phyloP scores from a whole-genome alignment of 2,888 invertebrate genomes.

The Sesia apiformis region DNA sequence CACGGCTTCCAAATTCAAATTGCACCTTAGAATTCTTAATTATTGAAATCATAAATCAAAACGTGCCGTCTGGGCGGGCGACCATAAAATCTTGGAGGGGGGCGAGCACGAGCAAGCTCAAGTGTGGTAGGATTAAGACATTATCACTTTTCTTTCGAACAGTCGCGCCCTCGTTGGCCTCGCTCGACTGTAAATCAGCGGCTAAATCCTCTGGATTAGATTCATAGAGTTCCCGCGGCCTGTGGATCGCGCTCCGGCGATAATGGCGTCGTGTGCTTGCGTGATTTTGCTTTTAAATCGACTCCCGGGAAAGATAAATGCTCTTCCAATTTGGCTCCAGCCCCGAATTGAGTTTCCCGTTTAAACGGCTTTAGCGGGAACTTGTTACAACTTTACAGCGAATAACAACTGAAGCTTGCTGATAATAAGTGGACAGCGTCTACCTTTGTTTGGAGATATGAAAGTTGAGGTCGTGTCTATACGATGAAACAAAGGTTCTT shows the following conservation, averaged over 20 bases:
- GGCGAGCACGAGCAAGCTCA: constrained; percentile 42
- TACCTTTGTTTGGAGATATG: background rate
- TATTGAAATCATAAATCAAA: constrained; percentile 75
- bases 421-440: constrained; percentile 45
- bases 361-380: constrained; percentile 54
- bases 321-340: constrained; percentile 53
- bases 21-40: constrained; percentile 75
- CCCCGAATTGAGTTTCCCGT: constrained; percentile 47
- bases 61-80: constrained; percentile 69
- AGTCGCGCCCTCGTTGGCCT: constrained; percentile 60
- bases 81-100: constrained; percentile 62
- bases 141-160: constrained; percentile 79
- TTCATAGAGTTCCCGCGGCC: constrained; percentile 72
- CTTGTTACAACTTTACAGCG: constrained; percentile 46
- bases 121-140: constrained; percentile 78
- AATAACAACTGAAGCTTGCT: constrained; percentile 47
- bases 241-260: constrained; percentile 61
- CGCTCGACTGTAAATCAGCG: constrained; percentile 72
- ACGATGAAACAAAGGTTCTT: no score
- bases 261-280: constrained; percentile 70
- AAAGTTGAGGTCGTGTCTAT: background rate
- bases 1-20: constrained; percentile 68
- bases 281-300: constrained; percentile 74
- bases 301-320: constrained; percentile 66
- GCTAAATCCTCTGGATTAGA: constrained; percentile 75